Percentiles rank a stretch among this genome's conserved stretches.
phyloP scores from a whole-genome alignment of 2,113 vertebrate genomes.

The Turdus rufiventris region DNA sequence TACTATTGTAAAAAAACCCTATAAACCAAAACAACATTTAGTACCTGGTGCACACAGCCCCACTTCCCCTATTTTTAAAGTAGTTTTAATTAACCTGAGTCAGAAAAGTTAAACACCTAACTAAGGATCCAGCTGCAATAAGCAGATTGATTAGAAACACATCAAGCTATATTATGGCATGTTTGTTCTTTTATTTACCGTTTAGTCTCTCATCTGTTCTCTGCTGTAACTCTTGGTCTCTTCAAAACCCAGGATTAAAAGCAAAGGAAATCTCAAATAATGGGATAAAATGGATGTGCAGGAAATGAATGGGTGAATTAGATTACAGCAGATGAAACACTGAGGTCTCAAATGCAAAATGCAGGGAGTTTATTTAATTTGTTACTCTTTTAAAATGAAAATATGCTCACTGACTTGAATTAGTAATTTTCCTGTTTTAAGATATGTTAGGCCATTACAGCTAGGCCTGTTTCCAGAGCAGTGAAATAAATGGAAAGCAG shows the following conservation, averaged over 20 bases:
- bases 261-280: slow-evolving; percentile 66
- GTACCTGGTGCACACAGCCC: background rate
- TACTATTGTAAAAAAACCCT: accelerated
- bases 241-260: slow-evolving; percentile 59
- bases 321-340: slow-evolving; percentile 59
- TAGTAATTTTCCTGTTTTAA: slow-evolving; percentile 52
- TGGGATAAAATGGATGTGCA: slow-evolving; percentile 57
- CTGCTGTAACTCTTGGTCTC: slow-evolving; percentile 16
- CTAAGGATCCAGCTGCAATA: background rate
- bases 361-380: slow-evolving; percentile 62
- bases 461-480: slow-evolving; percentile 42
- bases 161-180: background rate
- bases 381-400: slow-evolving; percentile 58
- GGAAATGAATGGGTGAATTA: slow-evolving; percentile 63
- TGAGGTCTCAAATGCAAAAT: slow-evolving; percentile 50
- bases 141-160: slow-evolving; percentile 42
- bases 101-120: background rate
- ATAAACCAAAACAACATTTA: background rate
- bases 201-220: slow-evolving; percentile 24
- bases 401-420: slow-evolving; percentile 51
- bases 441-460: slow-evolving; percentile 34
- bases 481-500: slow-evolving; percentile 42
- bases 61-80: background rate
- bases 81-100: slow-evolving; percentile 1
- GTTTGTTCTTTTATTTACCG: slow-evolving; percentile 46